Percentiles rank a stretch among this genome's conserved stretches.
phyloP scores from a whole-genome alignment of 2,797 vertebrate species.

The Crenichthys baileyi region DNA sequence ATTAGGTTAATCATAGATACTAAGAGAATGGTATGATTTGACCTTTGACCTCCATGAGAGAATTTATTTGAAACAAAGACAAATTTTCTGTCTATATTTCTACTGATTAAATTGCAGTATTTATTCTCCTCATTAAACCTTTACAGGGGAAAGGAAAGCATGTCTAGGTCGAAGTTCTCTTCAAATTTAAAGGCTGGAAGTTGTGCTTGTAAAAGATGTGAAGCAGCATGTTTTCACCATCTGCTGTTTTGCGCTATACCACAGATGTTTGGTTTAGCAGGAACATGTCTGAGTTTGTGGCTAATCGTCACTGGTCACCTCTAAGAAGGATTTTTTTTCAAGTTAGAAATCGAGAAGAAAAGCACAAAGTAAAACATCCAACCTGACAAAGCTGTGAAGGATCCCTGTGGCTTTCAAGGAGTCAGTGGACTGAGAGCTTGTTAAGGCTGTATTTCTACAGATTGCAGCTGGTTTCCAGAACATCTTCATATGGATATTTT shows the following conservation, averaged over 20 bases:
- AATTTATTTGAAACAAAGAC: neutral
- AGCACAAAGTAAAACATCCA: conserved; percentile 5
- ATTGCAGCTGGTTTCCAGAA: neutral
- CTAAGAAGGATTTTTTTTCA: neutral
- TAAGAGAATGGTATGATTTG: neutral
- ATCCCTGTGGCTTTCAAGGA: neutral
- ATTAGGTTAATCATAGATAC: neutral
- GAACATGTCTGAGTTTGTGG: neutral
- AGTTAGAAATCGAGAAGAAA: conserved; percentile 1
- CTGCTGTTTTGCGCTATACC: conserved; percentile 8
- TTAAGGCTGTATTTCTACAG: neutral
- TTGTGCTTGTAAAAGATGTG: neutral
- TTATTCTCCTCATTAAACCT: neutral
- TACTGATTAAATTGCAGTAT: neutral
- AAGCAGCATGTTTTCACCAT: conserved; percentile 3
- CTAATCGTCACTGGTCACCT: neutral
- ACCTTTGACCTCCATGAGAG: conserved; percentile 9
- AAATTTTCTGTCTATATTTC: neutral
- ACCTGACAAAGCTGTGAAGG: neutral
- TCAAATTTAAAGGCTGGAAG: neutral
- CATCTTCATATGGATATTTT: neutral
- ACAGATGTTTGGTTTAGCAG: conserved; percentile 2
- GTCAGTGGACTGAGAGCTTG: conserved; percentile 1
- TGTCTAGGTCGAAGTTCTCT: neutral
- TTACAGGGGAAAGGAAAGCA: neutral